phyloP scores from a whole-genome alignment of 30 jellyfish, hydroid and myxozoan genomes.

The Chironex yamaguchii region DNA sequence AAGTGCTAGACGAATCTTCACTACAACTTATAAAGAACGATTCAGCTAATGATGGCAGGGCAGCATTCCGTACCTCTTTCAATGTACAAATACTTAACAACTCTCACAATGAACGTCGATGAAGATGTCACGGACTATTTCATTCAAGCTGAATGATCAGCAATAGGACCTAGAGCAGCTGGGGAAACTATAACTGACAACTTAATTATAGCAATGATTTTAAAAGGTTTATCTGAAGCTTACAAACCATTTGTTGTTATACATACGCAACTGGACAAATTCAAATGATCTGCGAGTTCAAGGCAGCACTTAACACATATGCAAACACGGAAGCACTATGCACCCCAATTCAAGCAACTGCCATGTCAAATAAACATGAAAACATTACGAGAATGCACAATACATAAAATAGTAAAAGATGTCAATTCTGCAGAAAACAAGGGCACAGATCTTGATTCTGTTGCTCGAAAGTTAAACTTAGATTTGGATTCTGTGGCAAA shows the following conservation, averaged over 20 bases:
- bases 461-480: conserved; percentile 10
- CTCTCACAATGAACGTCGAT: not conserved
- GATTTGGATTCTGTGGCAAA: conserved; percentile 30
- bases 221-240: conserved; percentile 37
- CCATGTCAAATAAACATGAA: not conserved
- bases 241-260: conserved; percentile 66
- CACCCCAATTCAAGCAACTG: conserved; percentile 14
- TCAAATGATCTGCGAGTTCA: conserved; percentile 34
- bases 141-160: conserved; percentile 37
- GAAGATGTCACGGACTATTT: conserved; percentile 38
- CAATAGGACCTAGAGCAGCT: conserved; percentile 17
- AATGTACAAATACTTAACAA: conserved; percentile 11
- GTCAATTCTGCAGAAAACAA: conserved; percentile 47
- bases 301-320: conserved; percentile 55
- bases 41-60: conserved; percentile 24
- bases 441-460: conserved; percentile 52
- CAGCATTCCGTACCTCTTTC: conserved; percentile 10
- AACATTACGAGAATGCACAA: conserved; percentile 5
- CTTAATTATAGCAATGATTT: conserved; percentile 7
- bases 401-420: conserved; percentile 19
- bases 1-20: conserved; percentile 20
- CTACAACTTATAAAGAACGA: conserved; percentile 24
- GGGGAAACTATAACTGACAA: conserved; percentile 31
- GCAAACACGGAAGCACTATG: conserved; percentile 52
- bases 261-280: conserved; percentile 64